Base-by-base conservation (phyloP, 2,888 invertebrate genomes). In the Formica aserva region DNA sequence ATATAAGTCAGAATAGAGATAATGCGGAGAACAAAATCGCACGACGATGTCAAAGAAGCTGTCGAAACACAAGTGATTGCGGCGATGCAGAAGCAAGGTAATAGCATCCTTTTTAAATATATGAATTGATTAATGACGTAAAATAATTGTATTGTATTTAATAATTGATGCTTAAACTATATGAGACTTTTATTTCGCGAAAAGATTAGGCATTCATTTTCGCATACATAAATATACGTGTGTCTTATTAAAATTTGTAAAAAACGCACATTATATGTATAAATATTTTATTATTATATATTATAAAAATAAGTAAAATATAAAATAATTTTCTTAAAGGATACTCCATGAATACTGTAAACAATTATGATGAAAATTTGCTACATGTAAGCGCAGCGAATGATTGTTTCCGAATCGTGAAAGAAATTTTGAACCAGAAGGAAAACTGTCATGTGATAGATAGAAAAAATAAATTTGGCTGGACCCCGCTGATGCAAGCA, bases 401-500 rank as follows among this genome's bases (percentile, higher is more conserved):
- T 72, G 91, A 92, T 41, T 94, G 92, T 35, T 65, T 85, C 3
- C 75, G 84, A 26, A 88, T 93, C 35, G 83, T 91, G 29, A 91
- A 88, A 67, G 88, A 89, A 78, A 91, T 94, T 85, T 87, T 94
- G 65, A 65, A 85, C 57, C 83, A 89, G 11, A 86, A 88, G 8
- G 89, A 92, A 55, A 82, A 84, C 8, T 35, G 15, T 38, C 32
- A 67, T 15, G 65, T 89, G 35, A 76, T 93, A 11, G 89, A 94
- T 65, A 87, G 86, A 18, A 94, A 92, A 88, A 94, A 93, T 86
- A 90, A 92, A 86, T 94, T 93, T 84, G 94, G 94, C 8, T 94
- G 94, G 94, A 94, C 94, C 8, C 93, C 94, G 6, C 84, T 94
- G 29, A 94, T 94, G 94, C 92, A 93, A 65, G 94, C 94, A 3